These are phyloP conservation scores for Sardina pilchardus DNA, from an alignment of 2,113 vertebrate species.

Conservation along the genomic window DNA sequence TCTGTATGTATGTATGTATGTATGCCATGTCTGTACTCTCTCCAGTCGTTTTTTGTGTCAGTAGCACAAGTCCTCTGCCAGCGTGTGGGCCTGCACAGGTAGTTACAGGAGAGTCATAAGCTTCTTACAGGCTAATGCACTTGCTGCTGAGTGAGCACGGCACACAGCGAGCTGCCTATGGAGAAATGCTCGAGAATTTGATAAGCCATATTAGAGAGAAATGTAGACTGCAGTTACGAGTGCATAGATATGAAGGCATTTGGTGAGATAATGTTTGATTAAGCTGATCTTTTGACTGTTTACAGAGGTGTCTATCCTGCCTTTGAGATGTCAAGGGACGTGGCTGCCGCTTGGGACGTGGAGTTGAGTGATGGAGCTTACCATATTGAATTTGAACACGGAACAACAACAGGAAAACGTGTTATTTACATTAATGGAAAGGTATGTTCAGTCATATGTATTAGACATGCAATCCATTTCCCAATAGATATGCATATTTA, in stretches of 20 bases:
- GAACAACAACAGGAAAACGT: constrained; percentile 90
- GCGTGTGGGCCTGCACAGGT: not conserved
- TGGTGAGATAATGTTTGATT: constrained; percentile 9
- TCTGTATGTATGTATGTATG: no score
- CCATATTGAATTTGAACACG: constrained; percentile 92
- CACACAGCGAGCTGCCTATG: not conserved
- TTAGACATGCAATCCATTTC: not conserved
- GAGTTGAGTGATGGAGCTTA: constrained; percentile 88
- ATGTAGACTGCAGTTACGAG: constrained; percentile 10
- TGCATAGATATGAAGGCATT: not conserved
- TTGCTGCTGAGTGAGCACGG: constrained; percentile 43
- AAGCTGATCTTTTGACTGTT: not conserved
- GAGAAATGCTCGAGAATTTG: constrained; percentile 19
- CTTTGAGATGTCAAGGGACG: constrained; percentile 75
- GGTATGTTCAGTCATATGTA: constrained; percentile 66
- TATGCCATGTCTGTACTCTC: not conserved
- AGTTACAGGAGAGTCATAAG: constrained; percentile 44
- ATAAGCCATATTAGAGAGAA: constrained; percentile 30
- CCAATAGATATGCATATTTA: not conserved
- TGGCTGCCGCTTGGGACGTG: constrained; percentile 90
- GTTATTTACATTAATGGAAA: constrained; percentile 87
- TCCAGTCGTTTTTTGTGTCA: not conserved
- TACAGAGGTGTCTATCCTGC: not conserved
- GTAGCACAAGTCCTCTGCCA: not conserved
- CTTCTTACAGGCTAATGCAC: constrained; percentile 68